Evolutionary conservation across 1,140 invertebrate genomes (phyloP).

Genomic region (Aphelinus certus): DNA sequence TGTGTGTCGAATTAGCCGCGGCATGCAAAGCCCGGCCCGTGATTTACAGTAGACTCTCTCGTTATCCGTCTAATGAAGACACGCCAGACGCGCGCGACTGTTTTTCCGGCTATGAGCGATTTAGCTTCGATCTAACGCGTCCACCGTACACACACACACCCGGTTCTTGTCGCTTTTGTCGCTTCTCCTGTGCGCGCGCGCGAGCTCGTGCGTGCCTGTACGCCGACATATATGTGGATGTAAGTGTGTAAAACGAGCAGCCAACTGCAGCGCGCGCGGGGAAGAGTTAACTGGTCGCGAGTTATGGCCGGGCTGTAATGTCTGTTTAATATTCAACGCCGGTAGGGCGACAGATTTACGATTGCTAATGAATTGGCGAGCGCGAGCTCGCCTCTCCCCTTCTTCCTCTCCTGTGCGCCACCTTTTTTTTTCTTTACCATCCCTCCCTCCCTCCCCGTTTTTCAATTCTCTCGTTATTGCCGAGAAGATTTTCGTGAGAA

Average conservation of each 20-base stretch:
- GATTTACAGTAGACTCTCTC: conserved; percentile 60
- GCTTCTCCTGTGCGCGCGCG: too few relatives aligned
- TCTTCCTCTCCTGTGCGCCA: not conserved
- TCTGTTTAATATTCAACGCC: conserved; percentile 64
- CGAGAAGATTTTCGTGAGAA: too few relatives aligned
- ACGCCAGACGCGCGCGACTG: conserved; percentile 42
- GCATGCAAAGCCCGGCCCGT: conserved; percentile 32
- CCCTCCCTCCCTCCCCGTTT: not conserved
- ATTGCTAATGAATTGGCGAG: conserved; percentile 65
- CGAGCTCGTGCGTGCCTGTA: too few relatives aligned
- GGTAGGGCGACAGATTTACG: conserved; percentile 63
- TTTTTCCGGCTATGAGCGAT: not conserved
- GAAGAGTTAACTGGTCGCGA: conserved; percentile 59
- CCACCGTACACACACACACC: too few relatives aligned
- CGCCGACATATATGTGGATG: too few relatives aligned
- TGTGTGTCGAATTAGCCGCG: conserved; percentile 56
- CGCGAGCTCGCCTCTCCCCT: conserved; percentile 43
- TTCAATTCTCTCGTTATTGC: not conserved
- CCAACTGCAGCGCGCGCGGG: conserved; percentile 8
- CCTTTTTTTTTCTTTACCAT: conserved; percentile 11
- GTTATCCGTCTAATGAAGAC: conserved; percentile 64
- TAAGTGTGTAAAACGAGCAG: too few relatives aligned
- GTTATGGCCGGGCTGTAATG: conserved; percentile 62
- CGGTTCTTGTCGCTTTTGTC: too few relatives aligned
- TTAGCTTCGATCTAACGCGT: not conserved